Conservation (phyloP, 2,113 vertebrate genomes). For the Sciurus niger region DNA sequence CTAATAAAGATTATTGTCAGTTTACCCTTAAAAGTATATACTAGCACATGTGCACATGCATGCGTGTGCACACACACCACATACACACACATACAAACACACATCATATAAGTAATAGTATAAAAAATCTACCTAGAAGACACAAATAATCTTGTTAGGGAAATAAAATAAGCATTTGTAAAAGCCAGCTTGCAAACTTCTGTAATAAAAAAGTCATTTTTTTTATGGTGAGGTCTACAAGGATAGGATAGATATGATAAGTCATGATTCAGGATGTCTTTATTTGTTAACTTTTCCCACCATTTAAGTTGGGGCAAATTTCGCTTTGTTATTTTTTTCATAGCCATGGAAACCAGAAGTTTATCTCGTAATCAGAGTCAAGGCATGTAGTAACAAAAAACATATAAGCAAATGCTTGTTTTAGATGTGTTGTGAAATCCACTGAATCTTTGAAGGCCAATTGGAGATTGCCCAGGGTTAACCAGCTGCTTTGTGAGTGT, state of each 20-base stretch:
- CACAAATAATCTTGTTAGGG: background rate
- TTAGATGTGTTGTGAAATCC: conserved; percentile 74
- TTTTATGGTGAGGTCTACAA: background rate
- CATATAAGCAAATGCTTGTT: conserved; percentile 67
- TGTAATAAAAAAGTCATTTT: conserved; percentile 16
- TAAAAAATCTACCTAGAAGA: background rate
- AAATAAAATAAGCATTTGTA: conserved; percentile 33
- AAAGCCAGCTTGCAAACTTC: conserved; percentile 15
- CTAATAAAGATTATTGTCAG: background rate
- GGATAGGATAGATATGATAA: conserved; percentile 7
- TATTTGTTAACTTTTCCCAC: conserved; percentile 56
- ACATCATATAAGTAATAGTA: background rate
- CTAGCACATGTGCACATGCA: background rate
- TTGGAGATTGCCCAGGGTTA: conserved; percentile 36
- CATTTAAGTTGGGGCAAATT: conserved; percentile 69
- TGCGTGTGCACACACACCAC: no score
- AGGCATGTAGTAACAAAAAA: conserved; percentile 67
- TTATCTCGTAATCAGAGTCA: conserved; percentile 79
- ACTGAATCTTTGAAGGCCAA: conserved; percentile 54
- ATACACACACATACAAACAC: background rate
- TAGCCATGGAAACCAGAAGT: conserved; percentile 73
- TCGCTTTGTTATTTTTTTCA: conserved; percentile 73
- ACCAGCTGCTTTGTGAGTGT: conserved; percentile 19
- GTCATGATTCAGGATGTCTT: conserved; percentile 4
- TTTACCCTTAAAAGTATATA: conserved; percentile 50